Conservation (phyloP, 1,140 invertebrate species). For the Antheraea pernyi region DNA sequence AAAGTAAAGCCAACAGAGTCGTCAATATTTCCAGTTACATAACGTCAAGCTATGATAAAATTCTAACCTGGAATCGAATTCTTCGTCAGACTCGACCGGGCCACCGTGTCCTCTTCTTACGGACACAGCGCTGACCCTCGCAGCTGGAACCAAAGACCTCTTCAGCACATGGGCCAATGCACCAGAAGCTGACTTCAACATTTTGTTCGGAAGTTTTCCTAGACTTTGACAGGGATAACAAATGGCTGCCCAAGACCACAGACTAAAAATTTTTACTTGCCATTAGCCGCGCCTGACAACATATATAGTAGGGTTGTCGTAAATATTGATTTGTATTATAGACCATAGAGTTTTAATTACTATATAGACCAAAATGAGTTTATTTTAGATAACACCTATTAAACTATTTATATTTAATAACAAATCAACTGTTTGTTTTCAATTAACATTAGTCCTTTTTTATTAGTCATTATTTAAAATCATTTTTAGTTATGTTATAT, state of each 20-base stretch:
- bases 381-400: no score
- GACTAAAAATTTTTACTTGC: slow-evolving; percentile 21
- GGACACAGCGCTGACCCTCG: slow-evolving; percentile 53
- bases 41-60: slow-evolving; percentile 53
- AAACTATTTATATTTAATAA: no score
- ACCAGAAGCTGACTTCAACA: slow-evolving; percentile 69
- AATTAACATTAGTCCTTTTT: no score
- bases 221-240: slow-evolving; percentile 62
- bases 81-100: slow-evolving; percentile 66
- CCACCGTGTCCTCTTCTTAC: slow-evolving; percentile 53
- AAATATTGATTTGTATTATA: no score
- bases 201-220: slow-evolving; percentile 54
- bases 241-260: slow-evolving; percentile 67
- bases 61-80: slow-evolving; percentile 70
- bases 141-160: slow-evolving; percentile 59
- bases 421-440: no score
- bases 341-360: no score
- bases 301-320: not conserved
- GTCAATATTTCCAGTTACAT: slow-evolving; percentile 66
- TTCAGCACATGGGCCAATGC: slow-evolving; percentile 60
- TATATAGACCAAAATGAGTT: no score
- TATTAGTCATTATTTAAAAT: no score
- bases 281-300: not conserved
- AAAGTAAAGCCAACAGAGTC: slow-evolving; percentile 12
- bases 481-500: no score